phyloP scores from a whole-genome alignment of 2,888 invertebrate species.

The Scaptomyza caliginosa region DNA sequence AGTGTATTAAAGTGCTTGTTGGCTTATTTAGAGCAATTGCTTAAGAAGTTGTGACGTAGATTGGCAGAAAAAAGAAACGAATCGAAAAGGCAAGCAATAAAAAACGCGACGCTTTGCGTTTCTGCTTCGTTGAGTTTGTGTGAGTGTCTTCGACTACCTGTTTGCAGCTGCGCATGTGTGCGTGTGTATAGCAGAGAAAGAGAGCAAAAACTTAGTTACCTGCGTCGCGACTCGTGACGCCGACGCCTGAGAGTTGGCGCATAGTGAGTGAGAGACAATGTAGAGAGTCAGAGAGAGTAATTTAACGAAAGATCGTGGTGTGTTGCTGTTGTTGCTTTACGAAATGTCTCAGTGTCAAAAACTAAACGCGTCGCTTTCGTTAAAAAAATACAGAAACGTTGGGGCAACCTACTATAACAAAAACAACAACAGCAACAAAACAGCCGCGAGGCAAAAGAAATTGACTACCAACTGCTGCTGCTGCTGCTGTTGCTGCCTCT shows the following conservation, averaged over 20 bases:
- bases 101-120: constrained; percentile 61
- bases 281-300: constrained; percentile 28
- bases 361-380: constrained; percentile 72
- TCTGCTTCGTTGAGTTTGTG: constrained; percentile 63
- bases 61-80: constrained; percentile 24
- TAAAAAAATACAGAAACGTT: constrained; percentile 56
- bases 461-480: constrained; percentile 24
- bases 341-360: constrained; percentile 43
- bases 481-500: constrained; percentile 21
- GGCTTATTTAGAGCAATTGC: background rate
- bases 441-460: constrained; percentile 55
- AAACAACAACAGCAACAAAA: constrained; percentile 40
- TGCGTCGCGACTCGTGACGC: constrained; percentile 29
- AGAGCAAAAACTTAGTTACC: constrained; percentile 33
- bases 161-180: constrained; percentile 57
- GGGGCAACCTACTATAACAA: constrained; percentile 3
- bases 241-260: constrained; percentile 37
- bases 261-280: constrained; percentile 8
- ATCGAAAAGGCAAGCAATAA: constrained; percentile 44
- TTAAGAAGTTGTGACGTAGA: constrained; percentile 14
- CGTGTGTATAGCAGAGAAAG: constrained; percentile 27
- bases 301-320: constrained; percentile 38
- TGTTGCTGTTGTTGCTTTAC: constrained; percentile 15
- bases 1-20: background rate
- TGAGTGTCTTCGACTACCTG: constrained; percentile 63